A percentile compares a stretch with the other conserved stretches of the same genome.
Conservation (phyloP, 2,888 invertebrate genomes). For the Erpobdella octoculata region DNA sequence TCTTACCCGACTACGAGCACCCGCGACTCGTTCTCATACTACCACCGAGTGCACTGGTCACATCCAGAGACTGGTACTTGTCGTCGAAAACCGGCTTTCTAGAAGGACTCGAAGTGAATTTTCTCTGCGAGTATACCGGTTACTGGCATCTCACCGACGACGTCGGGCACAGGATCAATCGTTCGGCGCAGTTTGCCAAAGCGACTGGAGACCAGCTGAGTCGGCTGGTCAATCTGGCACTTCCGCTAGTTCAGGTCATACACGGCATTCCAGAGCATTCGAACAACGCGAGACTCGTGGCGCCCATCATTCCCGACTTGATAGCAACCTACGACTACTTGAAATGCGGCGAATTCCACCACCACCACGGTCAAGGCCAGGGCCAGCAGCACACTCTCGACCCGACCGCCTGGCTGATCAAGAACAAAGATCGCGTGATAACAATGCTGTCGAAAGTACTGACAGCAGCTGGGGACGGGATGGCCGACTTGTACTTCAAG, state of each 20-base stretch:
- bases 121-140: slow-evolving; percentile 40
- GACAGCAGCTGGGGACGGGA: slow-evolving; percentile 38
- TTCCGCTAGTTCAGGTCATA: slow-evolving; percentile 38
- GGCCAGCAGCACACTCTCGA: slow-evolving; percentile 26
- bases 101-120: slow-evolving; percentile 40
- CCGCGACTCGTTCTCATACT: slow-evolving; percentile 38
- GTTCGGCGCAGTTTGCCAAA: slow-evolving; percentile 35
- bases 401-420: slow-evolving; percentile 37
- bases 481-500: slow-evolving; percentile 40
- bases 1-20: slow-evolving; percentile 39
- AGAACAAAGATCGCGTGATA: slow-evolving; percentile 40
- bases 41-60: slow-evolving; percentile 37
- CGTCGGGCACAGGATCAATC: slow-evolving; percentile 37
- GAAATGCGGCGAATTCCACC: slow-evolving; percentile 36
- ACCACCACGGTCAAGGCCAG: slow-evolving; percentile 23
- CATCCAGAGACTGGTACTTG: slow-evolving; percentile 39
- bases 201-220: slow-evolving; percentile 37
- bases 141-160: slow-evolving; percentile 39
- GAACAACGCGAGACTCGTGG: slow-evolving; percentile 36
- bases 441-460: slow-evolving; percentile 40
- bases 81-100: slow-evolving; percentile 37
- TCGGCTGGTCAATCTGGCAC: slow-evolving; percentile 35
- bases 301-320: slow-evolving; percentile 38
- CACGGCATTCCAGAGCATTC: slow-evolving; percentile 38
- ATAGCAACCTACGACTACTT: slow-evolving; percentile 39